These are phyloP conservation scores for Andrena camellia DNA, from an alignment of 2,888 invertebrate species.

Conservation along the genomic window DNA sequence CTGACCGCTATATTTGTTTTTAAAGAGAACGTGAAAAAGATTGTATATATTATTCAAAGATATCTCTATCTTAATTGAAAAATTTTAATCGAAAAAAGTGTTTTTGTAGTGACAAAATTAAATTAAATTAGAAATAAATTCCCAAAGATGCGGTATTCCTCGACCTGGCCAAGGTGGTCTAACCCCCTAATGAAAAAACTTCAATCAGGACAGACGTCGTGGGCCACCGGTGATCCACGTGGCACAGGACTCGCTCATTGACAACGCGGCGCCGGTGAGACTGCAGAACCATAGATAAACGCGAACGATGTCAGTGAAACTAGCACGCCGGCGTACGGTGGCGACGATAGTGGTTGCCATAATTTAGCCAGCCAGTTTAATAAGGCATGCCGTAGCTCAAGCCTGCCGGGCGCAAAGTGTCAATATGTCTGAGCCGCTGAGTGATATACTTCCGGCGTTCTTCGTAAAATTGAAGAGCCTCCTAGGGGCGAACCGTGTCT, in stretches of 20 bases:
- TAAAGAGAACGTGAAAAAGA: too few relatives aligned
- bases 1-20: too few relatives aligned
- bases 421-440: slow-evolving; percentile 82
- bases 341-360: slow-evolving; percentile 77
- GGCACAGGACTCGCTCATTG: not conserved
- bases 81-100: too few relatives aligned
- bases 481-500: slow-evolving; percentile 56
- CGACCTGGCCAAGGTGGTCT: too few relatives aligned
- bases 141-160: too few relatives aligned
- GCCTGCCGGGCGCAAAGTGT: slow-evolving; percentile 78
- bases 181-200: too few relatives aligned
- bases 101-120: too few relatives aligned
- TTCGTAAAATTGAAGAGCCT: slow-evolving; percentile 78
- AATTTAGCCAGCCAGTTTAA: slow-evolving; percentile 82
- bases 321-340: slow-evolving; percentile 56
- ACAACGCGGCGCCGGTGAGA: not conserved
- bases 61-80: too few relatives aligned
- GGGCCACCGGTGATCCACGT: not conserved
- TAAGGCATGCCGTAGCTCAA: slow-evolving; percentile 81
- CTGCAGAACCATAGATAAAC: slow-evolving; percentile 36
- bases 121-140: too few relatives aligned
- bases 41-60: too few relatives aligned
- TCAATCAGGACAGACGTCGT: not conserved
- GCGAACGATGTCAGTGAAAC: slow-evolving; percentile 44
- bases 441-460: slow-evolving; percentile 82